phyloP scores from a whole-genome alignment of 2,797 vertebrate genomes.

The Ataeniobius toweri region DNA sequence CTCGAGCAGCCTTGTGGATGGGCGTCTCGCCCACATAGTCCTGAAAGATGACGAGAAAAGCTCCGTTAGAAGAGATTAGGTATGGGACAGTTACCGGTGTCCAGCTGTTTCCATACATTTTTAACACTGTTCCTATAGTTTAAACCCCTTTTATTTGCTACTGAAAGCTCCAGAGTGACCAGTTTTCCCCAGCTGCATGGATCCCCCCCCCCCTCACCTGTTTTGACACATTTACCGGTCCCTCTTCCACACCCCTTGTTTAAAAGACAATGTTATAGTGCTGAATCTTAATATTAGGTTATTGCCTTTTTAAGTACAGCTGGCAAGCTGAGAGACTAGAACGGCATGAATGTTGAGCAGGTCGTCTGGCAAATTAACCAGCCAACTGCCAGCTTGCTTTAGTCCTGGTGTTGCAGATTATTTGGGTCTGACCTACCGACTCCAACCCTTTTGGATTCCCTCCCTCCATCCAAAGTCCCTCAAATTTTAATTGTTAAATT shows the following conservation, averaged over 20 bases:
- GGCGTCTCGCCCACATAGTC: conserved; percentile 99
- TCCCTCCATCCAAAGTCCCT: background rate
- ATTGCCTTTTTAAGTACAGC: background rate
- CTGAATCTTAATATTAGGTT: background rate
- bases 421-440: too few relatives aligned
- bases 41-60: conserved; percentile 75
- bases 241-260: too few relatives aligned
- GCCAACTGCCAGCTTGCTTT: background rate
- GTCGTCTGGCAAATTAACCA: background rate
- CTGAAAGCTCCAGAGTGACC: background rate
- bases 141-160: background rate
- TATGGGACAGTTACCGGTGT: background rate
- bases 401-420: background rate
- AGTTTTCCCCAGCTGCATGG: too few relatives aligned
- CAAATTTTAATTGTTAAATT: background rate
- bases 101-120: too few relatives aligned
- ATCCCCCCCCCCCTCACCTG: too few relatives aligned
- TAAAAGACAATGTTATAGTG: background rate
- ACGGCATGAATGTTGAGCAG: background rate
- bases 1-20: conserved; percentile 98
- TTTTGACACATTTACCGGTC: too few relatives aligned
- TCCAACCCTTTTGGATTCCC: too few relatives aligned
- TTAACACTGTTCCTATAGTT: too few relatives aligned
- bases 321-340: background rate
- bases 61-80: background rate